Evolutionary conservation across 1,140 invertebrate species (phyloP), one percentile per base, ranked within the genome.

Genomic region (Euura lappo): DNA sequence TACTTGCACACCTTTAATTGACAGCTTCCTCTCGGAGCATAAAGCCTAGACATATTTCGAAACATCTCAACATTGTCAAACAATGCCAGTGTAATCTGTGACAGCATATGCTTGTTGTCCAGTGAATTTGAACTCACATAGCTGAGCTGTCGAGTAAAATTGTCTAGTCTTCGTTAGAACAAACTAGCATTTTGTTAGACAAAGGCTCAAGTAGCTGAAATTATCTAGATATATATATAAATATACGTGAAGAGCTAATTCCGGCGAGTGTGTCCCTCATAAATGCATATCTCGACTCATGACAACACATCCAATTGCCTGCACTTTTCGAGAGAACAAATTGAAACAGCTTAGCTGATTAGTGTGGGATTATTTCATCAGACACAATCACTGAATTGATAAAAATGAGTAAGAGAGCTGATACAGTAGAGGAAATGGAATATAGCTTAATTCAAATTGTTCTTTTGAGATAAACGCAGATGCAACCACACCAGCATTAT

Each of bases 211-310:
- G 64, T 74, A 72, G 75, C 73, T 74, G 65, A 68, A 72, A 42
- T 69, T 65, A 74, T 65, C 67, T 74, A 74, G 71, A 68, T 72
- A 74, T 47, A 45, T 65, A 74, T 65, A 60, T 74, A 74, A 69
- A 68, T 72, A 74, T 47, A 45, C 65, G 69, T 74, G 72, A 69
- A 74, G 75, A 76, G 71, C 68, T 74, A 76, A 70, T 71, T 71
- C 65, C 66, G 72, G 65, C 73, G 70, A 70, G 64, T 71, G 73
- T 75, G 60, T 72, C 74, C 74, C 65, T 75, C 73, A 73, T 75
- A 74, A 77, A 76, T 78, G 75, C 75, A 76, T 75, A 78, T 78
- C 77, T 72, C 69, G 43, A 68, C 75, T 47, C 72, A 73, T 69
- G 28, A 28, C 65, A 45, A 28, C 28, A 10, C 66, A 4, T 42